Evolutionary conservation across 92 coral and sea anemone genomes (phyloP).

Genomic region (Chrysogorgia sp.): DNA sequence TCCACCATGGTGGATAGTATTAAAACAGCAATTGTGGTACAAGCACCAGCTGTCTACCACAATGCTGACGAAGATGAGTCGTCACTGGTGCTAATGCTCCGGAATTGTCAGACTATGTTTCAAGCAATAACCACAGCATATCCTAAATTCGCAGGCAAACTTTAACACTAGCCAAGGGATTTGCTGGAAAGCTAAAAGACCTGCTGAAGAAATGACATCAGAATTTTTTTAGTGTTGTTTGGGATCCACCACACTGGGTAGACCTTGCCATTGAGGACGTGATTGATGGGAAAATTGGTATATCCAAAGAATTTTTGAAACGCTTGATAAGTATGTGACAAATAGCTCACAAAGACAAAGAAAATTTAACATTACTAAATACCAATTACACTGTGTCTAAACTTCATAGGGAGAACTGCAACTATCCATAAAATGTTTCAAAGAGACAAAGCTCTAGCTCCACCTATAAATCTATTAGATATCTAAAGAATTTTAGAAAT

Average conservation of each 20-base stretch:
- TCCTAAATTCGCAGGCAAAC: neutral
- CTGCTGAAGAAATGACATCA: constrained; percentile 4
- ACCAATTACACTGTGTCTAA: too few species aligned
- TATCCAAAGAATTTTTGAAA: constrained; percentile 11
- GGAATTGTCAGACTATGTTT: constrained; percentile 16
- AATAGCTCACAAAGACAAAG: too few species aligned
- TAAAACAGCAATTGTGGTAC: constrained; percentile 22
- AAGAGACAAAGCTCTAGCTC: constrained; percentile 13
- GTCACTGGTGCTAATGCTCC: constrained; percentile 28
- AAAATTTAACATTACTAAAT: too few species aligned
- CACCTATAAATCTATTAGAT: constrained; percentile 13
- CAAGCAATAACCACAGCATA: constrained; percentile 2
- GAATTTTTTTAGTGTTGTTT: constrained; percentile 2
- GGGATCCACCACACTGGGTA: constrained; percentile 34
- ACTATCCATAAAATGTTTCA: constrained; percentile 13
- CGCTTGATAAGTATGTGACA: constrained; percentile 21
- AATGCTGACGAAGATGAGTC: constrained; percentile 5
- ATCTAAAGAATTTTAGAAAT: too few species aligned
- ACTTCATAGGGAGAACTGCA: constrained; percentile 14
- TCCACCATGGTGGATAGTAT: constrained; percentile 14
- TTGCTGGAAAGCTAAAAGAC: constrained; percentile 6
- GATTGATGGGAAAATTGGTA: constrained; percentile 14
- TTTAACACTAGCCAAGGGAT: constrained; percentile 26
- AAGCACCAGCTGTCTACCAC: constrained; percentile 16
- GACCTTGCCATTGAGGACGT: constrained; percentile 23